Percentiles rank a stretch among this genome's conserved stretches.
Evolutionary conservation across 2,113 vertebrate species (phyloP).

Genomic region (Plotosus lineatus): DNA sequence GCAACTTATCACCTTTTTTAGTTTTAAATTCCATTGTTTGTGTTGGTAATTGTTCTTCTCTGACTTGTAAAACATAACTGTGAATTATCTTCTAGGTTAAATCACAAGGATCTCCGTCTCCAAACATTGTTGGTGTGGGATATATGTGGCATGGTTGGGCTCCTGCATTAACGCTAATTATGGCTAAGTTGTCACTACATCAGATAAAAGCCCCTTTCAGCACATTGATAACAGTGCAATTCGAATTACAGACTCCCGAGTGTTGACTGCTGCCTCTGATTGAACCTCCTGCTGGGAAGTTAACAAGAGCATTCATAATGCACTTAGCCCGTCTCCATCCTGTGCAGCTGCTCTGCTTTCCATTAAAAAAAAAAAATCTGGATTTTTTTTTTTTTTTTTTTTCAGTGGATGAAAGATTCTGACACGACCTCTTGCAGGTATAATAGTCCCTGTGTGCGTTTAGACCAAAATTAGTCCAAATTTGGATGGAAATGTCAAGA

Average conservation of each 20-base stretch:
- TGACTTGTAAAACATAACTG: neutral
- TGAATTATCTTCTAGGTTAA: neutral
- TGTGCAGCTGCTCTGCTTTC: slow-evolving; percentile 18
- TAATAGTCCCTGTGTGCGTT: slow-evolving; percentile 14
- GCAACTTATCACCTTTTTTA: neutral
- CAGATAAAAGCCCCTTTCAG: slow-evolving; percentile 4
- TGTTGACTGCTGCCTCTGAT: slow-evolving; percentile 17
- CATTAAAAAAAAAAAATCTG: neutral
- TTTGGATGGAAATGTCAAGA: slow-evolving; percentile 7
- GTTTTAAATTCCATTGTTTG: neutral
- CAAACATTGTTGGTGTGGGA: neutral
- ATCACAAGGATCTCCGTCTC: neutral
- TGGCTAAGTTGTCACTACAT: slow-evolving; percentile 12
- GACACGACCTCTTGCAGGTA: slow-evolving; percentile 11
- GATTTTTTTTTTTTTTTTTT: no score
- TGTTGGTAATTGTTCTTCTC: neutral
- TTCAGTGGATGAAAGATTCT: slow-evolving; percentile 44
- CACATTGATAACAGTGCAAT: neutral
- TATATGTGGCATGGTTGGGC: neutral
- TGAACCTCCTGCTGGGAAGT: neutral
- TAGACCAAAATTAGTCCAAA: slow-evolving; percentile 6
- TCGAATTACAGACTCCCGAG: slow-evolving; percentile 17
- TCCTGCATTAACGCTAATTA: neutral
- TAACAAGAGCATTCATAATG: slow-evolving; percentile 28
- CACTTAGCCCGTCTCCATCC: slow-evolving; percentile 7